A percentile compares a stretch with the other conserved stretches of the same genome.
These are phyloP conservation scores for Gymnodraco acuticeps DNA, from an alignment of 2,797 vertebrate species.

Conservation along the genomic window DNA sequence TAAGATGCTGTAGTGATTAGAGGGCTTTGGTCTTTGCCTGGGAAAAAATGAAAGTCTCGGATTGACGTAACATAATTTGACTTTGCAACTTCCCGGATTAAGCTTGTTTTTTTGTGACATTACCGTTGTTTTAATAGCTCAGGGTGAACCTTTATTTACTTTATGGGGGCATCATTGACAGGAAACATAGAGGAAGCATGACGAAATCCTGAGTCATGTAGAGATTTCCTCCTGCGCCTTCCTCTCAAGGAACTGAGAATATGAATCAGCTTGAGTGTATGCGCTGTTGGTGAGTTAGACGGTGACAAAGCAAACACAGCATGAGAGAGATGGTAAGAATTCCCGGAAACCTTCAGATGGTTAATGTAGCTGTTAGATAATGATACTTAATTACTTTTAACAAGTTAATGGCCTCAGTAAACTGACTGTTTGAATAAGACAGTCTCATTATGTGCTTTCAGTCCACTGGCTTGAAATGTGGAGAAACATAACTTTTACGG, in stretches of 20 bases:
- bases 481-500: conserved; percentile 24
- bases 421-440: conserved; percentile 6
- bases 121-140: conserved; percentile 35
- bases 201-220: conserved; percentile 67
- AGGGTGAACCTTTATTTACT: conserved; percentile 43
- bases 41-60: conserved; percentile 13
- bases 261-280: conserved; percentile 60
- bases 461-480: conserved; percentile 29
- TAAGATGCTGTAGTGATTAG: background rate
- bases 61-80: conserved; percentile 7
- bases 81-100: conserved; percentile 22
- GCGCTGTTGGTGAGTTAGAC: conserved; percentile 16
- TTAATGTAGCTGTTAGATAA: conserved; percentile 39
- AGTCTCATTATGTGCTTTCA: conserved; percentile 24
- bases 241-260: conserved; percentile 38
- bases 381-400: conserved; percentile 45
- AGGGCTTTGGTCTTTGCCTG: conserved; percentile 7
- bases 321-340: conserved; percentile 29
- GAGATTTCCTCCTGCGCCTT: conserved; percentile 30
- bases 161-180: conserved; percentile 40
- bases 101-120: conserved; percentile 50
- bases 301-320: conserved; percentile 39
- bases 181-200: conserved; percentile 61
- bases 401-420: conserved; percentile 29
- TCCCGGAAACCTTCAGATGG: conserved; percentile 41